Percentiles rank a stretch among this genome's conserved stretches.
phyloP scores from a whole-genome alignment of 2,888 invertebrate genomes.

The Tanytarsus gracilentus region DNA sequence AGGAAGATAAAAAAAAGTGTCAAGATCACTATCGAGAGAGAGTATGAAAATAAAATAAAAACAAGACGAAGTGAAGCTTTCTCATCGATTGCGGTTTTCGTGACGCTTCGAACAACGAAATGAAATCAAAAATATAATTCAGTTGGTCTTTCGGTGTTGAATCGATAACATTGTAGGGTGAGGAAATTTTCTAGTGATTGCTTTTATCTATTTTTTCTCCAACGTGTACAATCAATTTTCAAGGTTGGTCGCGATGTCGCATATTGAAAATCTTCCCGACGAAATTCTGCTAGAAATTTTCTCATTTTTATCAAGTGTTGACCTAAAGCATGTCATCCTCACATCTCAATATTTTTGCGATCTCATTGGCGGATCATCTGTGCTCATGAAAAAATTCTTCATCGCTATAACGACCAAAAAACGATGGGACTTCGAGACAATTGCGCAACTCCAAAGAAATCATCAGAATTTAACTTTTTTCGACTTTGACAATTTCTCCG shows the following conservation, averaged over 20 bases:
- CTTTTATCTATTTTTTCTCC: background rate
- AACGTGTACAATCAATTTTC: too few relatives aligned
- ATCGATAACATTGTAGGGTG: background rate
- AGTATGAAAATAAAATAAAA: too few relatives aligned
- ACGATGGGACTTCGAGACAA: conserved; percentile 14
- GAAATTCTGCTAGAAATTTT: conserved; percentile 21
- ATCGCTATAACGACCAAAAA: background rate
- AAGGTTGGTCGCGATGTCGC: background rate
- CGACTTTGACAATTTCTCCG: background rate
- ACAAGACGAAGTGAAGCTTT: too few relatives aligned
- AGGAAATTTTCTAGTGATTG: background rate
- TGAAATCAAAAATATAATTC: background rate
- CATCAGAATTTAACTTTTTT: conserved; percentile 3
- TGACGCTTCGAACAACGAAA: too few relatives aligned
- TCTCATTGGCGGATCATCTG: background rate
- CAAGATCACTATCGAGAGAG: too few relatives aligned
- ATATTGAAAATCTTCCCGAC: conserved; percentile 17
- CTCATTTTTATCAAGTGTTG: background rate
- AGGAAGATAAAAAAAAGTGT: too few relatives aligned
- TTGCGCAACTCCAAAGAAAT: background rate
- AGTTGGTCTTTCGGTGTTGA: background rate
- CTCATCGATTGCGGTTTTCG: too few relatives aligned
- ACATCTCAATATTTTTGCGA: background rate
- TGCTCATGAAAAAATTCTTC: conserved; percentile 16
- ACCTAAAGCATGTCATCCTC: background rate